A percentile compares a stretch with the other conserved stretches of the same genome.
phyloP scores from a whole-genome alignment of 2,113 vertebrate genomes.

The Camelus bactrianus region DNA sequence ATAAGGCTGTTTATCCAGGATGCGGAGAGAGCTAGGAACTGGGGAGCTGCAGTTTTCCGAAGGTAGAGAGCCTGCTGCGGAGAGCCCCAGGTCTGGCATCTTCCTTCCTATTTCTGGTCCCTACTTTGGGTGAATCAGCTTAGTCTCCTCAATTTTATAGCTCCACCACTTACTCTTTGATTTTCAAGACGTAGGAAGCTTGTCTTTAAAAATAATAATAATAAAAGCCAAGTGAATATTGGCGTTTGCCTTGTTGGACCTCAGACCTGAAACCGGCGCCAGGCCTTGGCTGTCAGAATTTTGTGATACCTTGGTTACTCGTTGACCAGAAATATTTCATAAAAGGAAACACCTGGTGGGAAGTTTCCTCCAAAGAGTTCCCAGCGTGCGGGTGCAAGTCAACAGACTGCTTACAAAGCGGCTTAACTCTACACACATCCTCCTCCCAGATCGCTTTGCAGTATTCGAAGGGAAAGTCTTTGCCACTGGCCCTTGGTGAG shows the following conservation, averaged over 20 bases:
- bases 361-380: conserved; percentile 54
- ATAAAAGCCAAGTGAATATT: neutral
- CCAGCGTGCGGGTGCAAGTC: conserved; percentile 6
- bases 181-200: neutral
- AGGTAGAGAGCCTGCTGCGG: neutral
- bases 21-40: conserved; percentile 57
- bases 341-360: conserved; percentile 60
- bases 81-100: neutral
- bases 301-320: neutral
- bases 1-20: conserved; percentile 85
- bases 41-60: conserved; percentile 69
- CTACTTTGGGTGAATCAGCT: neutral
- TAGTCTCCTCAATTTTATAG: neutral
- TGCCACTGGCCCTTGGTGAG: neutral
- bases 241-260: neutral
- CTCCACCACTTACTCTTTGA: neutral
- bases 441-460: conserved; percentile 24
- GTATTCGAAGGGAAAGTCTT: neutral
- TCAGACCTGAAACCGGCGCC: neutral
- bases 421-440: neutral
- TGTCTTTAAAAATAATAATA: conserved; percentile 23
- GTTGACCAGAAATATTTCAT: conserved; percentile 51
- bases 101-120: neutral
- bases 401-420: neutral
- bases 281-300: neutral